Evolutionary conservation across 1,140 invertebrate species (phyloP), one percentile per base, ranked within the genome.

Genomic region (Laupala kohalensis): DNA sequence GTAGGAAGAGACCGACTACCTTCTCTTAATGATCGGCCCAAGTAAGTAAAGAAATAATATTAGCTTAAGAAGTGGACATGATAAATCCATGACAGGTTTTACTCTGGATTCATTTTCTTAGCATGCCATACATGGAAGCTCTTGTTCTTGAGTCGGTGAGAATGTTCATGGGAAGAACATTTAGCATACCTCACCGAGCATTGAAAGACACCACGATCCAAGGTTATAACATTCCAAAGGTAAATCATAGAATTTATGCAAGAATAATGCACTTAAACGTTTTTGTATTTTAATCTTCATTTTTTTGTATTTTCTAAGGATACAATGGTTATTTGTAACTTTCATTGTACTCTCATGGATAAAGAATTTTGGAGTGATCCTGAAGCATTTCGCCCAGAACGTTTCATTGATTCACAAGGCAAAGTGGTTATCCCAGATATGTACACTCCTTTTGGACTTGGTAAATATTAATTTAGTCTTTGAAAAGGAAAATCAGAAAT

Each of bases 261-360:
- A 71, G 2, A 71, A 70, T 23, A 28, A 65, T 27, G 19, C 2
- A 25, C 2, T 25, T 4, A 71, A 71, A 24, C 12, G 28, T 24
- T 71, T 69, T 1, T 71, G 19, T 19, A 12, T 23, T 24, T 65
- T 65, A 3, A 9, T 1, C 25, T 24, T 65, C 26, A 67, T 67
- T 19, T 26, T n/a, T 9, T 5, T 29, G 23, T 23, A 23, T 68
- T 3, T 68, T 68, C 29, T n/a, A 76, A 92, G 88, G 89, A 92
- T 72, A 91, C 92, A 25, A 92, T 93, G 85, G 86, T 95, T 0
- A 84, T 95, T 6, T 87, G 87, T n/a, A 95, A 94, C 78, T 89
- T 92, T 75, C 88, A 89, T 72, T 87, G 86, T 68, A 84, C 91
- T 66, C 82, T 94, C 25, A 89, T 90, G 83, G 87, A 92, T 75